phyloP scores from a whole-genome alignment of 2,113 vertebrate genomes.

The Meleagris gallopavo region DNA sequence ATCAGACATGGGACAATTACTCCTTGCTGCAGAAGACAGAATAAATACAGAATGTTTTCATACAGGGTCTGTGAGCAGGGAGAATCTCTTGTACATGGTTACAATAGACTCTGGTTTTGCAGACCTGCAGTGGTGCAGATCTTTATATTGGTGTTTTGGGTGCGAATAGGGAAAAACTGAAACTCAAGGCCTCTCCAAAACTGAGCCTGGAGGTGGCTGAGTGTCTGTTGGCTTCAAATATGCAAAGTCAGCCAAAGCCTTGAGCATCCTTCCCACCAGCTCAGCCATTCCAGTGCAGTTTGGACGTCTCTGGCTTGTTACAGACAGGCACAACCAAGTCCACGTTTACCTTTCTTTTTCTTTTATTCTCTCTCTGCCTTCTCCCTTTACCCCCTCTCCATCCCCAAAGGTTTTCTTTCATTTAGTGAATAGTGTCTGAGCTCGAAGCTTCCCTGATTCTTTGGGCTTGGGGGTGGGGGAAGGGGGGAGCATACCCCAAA shows the following conservation, averaged over 20 bases:
- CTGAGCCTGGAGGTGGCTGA: rapidly evolving
- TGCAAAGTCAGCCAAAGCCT: rapidly evolving
- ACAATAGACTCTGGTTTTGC: rapidly evolving
- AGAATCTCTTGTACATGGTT: background rate
- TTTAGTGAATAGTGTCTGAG: background rate
- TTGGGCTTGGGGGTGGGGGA: background rate
- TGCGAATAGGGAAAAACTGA: rapidly evolving
- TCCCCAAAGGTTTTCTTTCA: background rate
- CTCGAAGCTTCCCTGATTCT: background rate
- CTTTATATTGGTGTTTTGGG: background rate
- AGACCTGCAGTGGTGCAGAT: rapidly evolving
- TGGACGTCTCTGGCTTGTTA: background rate
- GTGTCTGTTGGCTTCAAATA: rapidly evolving
- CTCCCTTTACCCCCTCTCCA: background rate
- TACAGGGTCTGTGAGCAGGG: background rate
- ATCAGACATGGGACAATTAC: slow-evolving; percentile 47
- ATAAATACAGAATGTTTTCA: background rate
- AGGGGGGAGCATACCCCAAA: background rate
- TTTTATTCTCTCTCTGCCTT: too few species aligned
- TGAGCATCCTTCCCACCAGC: rapidly evolving
- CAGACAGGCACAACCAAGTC: rapidly evolving
- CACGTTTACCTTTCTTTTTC: rapidly evolving
- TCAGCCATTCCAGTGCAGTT: background rate
- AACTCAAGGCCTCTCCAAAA: rapidly evolving
- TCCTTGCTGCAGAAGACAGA: slow-evolving; percentile 58